Evolutionary conservation across 2,113 vertebrate genomes (phyloP), one percentile per base, ranked within the genome.

Genomic region (Sclerurus mexicanus): DNA sequence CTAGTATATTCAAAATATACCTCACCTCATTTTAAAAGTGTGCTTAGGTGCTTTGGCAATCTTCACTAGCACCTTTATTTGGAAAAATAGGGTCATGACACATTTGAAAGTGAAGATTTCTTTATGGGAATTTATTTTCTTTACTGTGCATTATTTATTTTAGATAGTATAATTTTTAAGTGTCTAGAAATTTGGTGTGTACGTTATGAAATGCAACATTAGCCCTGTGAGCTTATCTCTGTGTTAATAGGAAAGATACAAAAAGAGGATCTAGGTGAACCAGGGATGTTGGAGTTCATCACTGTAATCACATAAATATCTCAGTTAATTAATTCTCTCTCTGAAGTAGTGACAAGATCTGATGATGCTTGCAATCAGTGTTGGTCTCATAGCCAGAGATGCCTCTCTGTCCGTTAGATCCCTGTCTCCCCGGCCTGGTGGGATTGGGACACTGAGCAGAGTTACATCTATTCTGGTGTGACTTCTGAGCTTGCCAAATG

Each of bases 391-490:
- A 63, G 21, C 18, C 46, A 85, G 56, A 68, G 14, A 12, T 30
- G 55, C 42, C 72, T 30, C 37, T 46, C 28, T 47, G 10, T 3
- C 44, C 23, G 23, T 0, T 2, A 55, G 46, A 55, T 49, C 11
- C 30, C 25, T 52, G 22, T 7, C 31, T 35, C 18, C 13, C 28
- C 68, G 35, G 44, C 21, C 46, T 44, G 24, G 7, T 6, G 31
- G 42, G 37, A 4, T 27, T 12, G 56, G 23, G 21, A 3, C 0
- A 1, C 69, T 50, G 59, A 69, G 13, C 19, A 69, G 49, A n/a
- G 12, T 0, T 0, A 15, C 7, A 4, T 47, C 56, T 35, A 1
- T 64, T 18, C 50, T 52, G 18, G 7, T 67, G 42, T 27, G 20
- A 58, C 37, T 67, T 62, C 76, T 40, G 52, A 80, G 37, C 14